phyloP scores from a whole-genome alignment of 1,140 invertebrate species.

The Drosophila pruinosa region DNA sequence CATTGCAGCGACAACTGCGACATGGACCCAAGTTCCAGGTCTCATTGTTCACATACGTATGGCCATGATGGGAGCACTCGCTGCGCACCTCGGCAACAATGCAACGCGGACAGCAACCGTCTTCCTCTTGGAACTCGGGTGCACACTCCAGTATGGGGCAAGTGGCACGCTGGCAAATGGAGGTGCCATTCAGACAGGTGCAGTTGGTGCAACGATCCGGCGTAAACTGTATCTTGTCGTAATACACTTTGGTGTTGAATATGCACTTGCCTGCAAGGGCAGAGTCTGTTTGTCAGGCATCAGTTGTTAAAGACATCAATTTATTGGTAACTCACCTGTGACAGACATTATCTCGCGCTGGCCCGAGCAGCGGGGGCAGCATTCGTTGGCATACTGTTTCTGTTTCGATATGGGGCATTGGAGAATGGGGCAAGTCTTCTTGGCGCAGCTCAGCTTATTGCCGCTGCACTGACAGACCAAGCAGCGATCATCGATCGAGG shows the following conservation, averaged over 20 bases:
- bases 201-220: constrained; percentile 93
- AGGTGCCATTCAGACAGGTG: constrained; percentile 90
- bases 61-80: constrained; percentile 86
- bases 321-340: constrained; percentile 82
- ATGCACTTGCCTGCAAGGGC: constrained; percentile 85
- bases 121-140: constrained; percentile 87
- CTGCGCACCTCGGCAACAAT: constrained; percentile 86
- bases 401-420: constrained; percentile 89
- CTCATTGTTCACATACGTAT: constrained; percentile 90
- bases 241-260: constrained; percentile 86
- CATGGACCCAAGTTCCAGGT: constrained; percentile 93
- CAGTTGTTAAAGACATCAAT: not conserved
- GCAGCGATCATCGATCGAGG: constrained; percentile 91
- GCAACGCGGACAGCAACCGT: constrained; percentile 91
- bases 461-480: constrained; percentile 91
- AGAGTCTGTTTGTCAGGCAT: not conserved
- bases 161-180: constrained; percentile 89
- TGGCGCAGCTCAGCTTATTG: constrained; percentile 90
- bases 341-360: constrained; percentile 84
- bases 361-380: constrained; percentile 92
- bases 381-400: constrained; percentile 88
- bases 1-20: constrained; percentile 91
- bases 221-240: constrained; percentile 73
- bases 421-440: constrained; percentile 92
- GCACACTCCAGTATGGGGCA: constrained; percentile 93